phyloP scores from a whole-genome alignment of 2,888 invertebrate genomes.

The Microplitis manilae region DNA sequence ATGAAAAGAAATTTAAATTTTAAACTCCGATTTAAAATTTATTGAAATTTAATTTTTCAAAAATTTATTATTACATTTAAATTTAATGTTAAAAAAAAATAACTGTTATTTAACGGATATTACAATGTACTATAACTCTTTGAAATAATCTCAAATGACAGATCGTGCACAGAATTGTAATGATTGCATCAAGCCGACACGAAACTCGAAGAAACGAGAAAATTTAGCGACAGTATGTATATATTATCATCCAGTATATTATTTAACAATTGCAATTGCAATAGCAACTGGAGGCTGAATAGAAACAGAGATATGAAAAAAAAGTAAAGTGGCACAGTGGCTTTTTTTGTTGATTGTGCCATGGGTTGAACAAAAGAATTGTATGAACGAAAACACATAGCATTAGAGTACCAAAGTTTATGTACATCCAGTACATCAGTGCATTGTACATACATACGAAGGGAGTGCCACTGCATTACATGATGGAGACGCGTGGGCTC shows the following conservation, averaged over 20 bases:
- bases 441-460: neutral
- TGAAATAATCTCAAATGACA: neutral
- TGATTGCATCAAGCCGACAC: neutral
- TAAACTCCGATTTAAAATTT: neutral
- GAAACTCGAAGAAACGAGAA: neutral
- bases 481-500: conserved; percentile 25
- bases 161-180: neutral
- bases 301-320: neutral
- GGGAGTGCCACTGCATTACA: conserved; percentile 1
- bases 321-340: conserved; percentile 6
- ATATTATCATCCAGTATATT: neutral
- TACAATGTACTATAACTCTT: neutral
- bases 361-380: neutral
- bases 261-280: neutral
- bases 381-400: neutral
- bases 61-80: neutral
- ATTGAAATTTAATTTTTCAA: no score
- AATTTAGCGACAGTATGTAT: neutral
- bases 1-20: neutral
- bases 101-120: neutral
- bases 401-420: neutral
- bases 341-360: neutral
- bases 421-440: neutral
- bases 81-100: neutral
- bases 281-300: neutral